These are phyloP conservation scores for Masticophis lateralis DNA, from an alignment of 2,797 vertebrate species.

Conservation along the genomic window DNA sequence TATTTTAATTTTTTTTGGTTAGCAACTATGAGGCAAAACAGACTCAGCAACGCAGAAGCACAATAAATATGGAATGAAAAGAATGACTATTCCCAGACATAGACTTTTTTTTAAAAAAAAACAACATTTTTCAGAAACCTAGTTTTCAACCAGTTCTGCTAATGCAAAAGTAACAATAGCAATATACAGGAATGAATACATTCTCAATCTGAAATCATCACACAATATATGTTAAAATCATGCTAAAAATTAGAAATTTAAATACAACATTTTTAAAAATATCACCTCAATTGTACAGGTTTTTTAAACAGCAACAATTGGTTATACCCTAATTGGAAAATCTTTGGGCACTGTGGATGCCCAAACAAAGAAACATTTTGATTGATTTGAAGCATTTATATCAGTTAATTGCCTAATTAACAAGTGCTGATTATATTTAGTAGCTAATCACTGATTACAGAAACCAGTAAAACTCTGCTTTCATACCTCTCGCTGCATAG, in stretches of 20 bases:
- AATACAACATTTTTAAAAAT: neutral
- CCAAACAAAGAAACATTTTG: neutral
- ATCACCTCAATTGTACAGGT: neutral
- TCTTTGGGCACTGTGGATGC: neutral
- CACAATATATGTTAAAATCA: neutral
- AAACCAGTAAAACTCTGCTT: neutral
- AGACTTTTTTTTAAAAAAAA: neutral
- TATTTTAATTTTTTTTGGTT: neutral
- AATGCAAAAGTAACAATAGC: neutral
- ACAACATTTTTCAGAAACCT: neutral
- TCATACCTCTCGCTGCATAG: neutral
- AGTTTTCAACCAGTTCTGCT: neutral
- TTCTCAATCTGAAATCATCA: neutral
- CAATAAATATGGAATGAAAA: neutral
- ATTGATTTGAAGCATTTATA: neutral
- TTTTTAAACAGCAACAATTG: neutral
- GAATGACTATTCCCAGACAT: neutral
- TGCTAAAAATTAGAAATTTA: neutral
- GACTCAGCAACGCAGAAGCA: neutral
- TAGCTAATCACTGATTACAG: neutral
- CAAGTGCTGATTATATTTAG: neutral
- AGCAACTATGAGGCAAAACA: neutral
- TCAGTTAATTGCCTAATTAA: neutral
- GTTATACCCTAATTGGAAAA: neutral
- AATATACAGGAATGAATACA: neutral